Evolutionary conservation across 2,113 vertebrate species (phyloP).

Genomic region (Anarhynchus alexandrinus): DNA sequence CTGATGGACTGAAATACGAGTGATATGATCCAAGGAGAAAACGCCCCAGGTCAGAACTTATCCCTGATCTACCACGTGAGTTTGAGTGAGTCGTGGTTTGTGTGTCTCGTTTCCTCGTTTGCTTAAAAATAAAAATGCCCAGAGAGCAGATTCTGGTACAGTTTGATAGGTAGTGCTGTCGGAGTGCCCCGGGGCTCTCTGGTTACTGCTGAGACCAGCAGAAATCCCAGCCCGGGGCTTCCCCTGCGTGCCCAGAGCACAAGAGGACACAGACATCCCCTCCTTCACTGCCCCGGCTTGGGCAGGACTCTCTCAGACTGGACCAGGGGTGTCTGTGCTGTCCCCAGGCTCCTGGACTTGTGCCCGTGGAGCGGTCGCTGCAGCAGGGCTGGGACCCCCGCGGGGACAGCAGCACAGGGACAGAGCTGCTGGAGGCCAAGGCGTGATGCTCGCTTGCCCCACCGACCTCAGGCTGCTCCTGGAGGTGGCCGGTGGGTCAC

Average conservation of each 20-base stretch:
- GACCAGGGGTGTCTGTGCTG: not conserved
- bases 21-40: not conserved
- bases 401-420: not conserved
- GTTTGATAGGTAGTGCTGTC: not conserved
- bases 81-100: not conserved
- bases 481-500: not conserved
- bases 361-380: fast-evolving
- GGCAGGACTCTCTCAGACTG: not conserved
- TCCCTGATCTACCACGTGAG: not conserved
- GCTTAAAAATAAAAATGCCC: not conserved
- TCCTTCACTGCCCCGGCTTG: fast-evolving
- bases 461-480: not conserved
- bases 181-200: not conserved
- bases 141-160: not conserved
- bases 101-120: not conserved
- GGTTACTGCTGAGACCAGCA: not conserved
- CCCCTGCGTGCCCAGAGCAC: not conserved
- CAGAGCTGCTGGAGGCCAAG: not conserved
- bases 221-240: not conserved
- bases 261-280: fast-evolving
- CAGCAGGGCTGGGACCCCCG: not conserved
- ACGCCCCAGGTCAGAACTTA: not conserved
- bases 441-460: fast-evolving
- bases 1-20: not conserved
- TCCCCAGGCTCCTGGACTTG: not conserved